Conservation (phyloP, 2,113 vertebrate genomes). For the Gobiocypris rarus region DNA sequence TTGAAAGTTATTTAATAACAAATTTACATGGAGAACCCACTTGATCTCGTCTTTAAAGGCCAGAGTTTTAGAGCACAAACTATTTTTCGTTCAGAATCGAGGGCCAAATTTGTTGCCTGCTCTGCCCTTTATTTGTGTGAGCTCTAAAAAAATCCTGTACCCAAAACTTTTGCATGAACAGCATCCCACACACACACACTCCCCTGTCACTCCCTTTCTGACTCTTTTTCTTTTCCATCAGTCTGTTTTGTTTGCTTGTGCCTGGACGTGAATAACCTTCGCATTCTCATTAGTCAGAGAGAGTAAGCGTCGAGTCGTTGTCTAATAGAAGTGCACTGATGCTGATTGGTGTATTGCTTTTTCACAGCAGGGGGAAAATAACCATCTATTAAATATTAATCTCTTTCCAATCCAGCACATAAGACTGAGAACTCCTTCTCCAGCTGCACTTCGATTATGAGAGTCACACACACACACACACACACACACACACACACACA, state of each 20-base stretch:
- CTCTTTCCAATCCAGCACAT: conserved; percentile 42
- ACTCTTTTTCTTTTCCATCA: conserved; percentile 43
- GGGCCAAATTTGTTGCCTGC: neutral
- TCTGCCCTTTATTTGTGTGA: neutral
- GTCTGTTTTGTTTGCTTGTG: conserved; percentile 30
- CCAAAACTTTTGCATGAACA: neutral
- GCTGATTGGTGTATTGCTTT: conserved; percentile 56
- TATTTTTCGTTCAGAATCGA: neutral
- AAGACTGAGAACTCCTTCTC: conserved; percentile 21
- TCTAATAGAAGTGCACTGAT: conserved; percentile 51
- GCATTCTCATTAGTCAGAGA: conserved; percentile 59
- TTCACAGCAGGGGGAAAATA: conserved; percentile 55
- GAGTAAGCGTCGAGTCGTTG: conserved; percentile 38
- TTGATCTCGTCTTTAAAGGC: neutral
- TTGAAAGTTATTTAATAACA: neutral
- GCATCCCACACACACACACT: no score
- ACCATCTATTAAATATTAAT: conserved; percentile 66
- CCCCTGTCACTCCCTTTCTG: conserved; percentile 44
- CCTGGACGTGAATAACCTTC: conserved; percentile 49
- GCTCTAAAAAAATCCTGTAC: neutral
- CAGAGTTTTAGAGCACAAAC: neutral
- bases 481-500: conserved; percentile 22
- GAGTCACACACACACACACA: conserved; percentile 3
- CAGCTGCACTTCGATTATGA: conserved; percentile 30
- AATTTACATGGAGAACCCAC: neutral